Evolutionary conservation across 2,888 invertebrate genomes (phyloP).

Genomic region (Harmothoe impar): DNA sequence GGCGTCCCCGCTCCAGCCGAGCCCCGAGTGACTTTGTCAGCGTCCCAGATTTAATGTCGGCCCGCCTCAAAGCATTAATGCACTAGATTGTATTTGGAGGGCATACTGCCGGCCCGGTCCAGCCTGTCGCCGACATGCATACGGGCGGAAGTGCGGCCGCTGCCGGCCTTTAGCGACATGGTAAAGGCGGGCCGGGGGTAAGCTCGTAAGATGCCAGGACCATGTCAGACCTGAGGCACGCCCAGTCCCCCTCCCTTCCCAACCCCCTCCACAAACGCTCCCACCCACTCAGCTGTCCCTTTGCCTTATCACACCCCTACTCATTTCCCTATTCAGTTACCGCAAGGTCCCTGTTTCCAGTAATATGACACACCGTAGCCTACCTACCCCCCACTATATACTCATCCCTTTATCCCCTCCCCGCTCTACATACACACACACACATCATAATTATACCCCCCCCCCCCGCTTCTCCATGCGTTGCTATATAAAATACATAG

Average conservation of each 20-base stretch:
- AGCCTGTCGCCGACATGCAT: slow-evolving; percentile 16
- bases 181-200: slow-evolving; percentile 36
- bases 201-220: slow-evolving; percentile 19
- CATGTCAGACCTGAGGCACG: slow-evolving; percentile 45
- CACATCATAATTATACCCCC: not conserved
- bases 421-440: not conserved
- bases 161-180: slow-evolving; percentile 43
- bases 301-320: not conserved
- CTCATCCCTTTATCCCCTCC: not conserved
- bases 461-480: not conserved
- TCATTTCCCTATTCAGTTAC: not conserved
- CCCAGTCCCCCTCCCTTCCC: slow-evolving; percentile 20
- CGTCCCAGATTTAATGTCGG: slow-evolving; percentile 53
- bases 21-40: slow-evolving; percentile 59
- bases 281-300: not conserved
- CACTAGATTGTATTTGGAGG: slow-evolving; percentile 57
- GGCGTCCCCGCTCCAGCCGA: not conserved
- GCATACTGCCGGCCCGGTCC: not conserved
- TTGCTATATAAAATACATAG: not conserved
- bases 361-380: not conserved
- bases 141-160: not conserved
- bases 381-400: not conserved
- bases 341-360: not conserved
- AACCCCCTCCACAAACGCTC: not conserved
- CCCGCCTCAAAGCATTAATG: slow-evolving; percentile 53